phyloP scores from a whole-genome alignment of 2,888 invertebrate genomes.

The Siphlonurus alternatus region DNA sequence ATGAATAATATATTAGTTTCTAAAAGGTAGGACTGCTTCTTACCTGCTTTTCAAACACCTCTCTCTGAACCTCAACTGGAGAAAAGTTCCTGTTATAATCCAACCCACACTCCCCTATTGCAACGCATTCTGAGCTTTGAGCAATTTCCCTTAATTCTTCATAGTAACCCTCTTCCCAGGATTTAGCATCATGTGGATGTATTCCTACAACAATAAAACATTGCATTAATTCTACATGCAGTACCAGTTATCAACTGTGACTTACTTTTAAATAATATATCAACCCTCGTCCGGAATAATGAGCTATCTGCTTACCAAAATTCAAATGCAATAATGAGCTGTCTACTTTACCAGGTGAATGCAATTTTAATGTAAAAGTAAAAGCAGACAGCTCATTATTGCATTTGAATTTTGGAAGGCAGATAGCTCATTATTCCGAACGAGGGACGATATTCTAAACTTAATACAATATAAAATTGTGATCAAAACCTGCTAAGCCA shows the following conservation, averaged over 20 bases:
- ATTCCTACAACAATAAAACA: constrained; percentile 44
- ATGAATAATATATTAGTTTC: neutral
- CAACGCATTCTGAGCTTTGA: constrained; percentile 74
- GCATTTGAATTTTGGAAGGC: no score
- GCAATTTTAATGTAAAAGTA: no score
- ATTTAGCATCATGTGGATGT: constrained; percentile 87
- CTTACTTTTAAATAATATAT: neutral
- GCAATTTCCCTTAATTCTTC: constrained; percentile 54
- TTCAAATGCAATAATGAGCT: no score
- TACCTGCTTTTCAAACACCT: constrained; percentile 76
- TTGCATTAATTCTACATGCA: no score
- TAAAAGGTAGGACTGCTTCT: neutral
- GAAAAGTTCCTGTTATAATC: constrained; percentile 92
- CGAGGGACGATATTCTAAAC: no score
- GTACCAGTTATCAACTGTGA: neutral
- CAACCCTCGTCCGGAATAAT: no score
- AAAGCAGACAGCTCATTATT: no score
- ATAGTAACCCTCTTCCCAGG: constrained; percentile 47
- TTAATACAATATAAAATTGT: no score
- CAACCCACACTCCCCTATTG: constrained; percentile 84
- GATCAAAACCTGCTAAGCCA: no score
- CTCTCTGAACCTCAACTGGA: constrained; percentile 68
- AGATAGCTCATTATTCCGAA: no score
- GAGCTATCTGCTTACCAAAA: no score
- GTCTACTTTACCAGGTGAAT: no score